A percentile compares a stretch with the other conserved stretches of the same genome.
phyloP scores from a whole-genome alignment of 1,140 invertebrate species.

The Drosophila kikkawai region DNA sequence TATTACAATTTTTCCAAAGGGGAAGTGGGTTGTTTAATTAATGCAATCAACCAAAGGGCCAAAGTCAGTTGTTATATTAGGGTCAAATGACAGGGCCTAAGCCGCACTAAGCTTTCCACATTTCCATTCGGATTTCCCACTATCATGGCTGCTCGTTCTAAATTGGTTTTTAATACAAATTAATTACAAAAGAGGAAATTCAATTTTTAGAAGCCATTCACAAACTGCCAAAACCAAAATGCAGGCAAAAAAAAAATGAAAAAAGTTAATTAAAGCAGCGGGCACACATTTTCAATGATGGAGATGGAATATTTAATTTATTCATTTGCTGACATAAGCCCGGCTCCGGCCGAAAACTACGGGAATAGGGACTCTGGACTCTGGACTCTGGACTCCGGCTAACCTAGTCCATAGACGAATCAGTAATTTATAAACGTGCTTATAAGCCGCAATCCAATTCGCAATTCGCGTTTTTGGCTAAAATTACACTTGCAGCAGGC shows the following conservation, averaged over 20 bases:
- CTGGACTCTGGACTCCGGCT: background rate
- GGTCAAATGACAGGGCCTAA: conserved; percentile 55
- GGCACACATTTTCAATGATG: conserved; percentile 53
- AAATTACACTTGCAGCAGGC: conserved; percentile 69
- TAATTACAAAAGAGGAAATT: conserved; percentile 60
- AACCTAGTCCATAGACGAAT: conserved; percentile 59
- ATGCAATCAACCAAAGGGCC: conserved; percentile 42
- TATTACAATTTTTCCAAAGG: background rate
- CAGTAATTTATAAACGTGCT: conserved; percentile 82
- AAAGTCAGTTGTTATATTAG: conserved; percentile 56
- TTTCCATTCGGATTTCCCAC: conserved; percentile 11
- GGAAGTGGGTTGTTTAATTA: conserved; percentile 18
- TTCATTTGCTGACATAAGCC: conserved; percentile 69
- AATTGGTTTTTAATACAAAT: conserved; percentile 59
- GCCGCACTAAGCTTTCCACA: conserved; percentile 36
- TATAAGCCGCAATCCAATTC: conserved; percentile 81
- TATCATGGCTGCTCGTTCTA: conserved; percentile 1
- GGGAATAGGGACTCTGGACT: conserved; percentile 11
- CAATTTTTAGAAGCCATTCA: conserved; percentile 43
- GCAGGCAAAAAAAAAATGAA: conserved; percentile 13
- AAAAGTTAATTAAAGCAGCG: conserved; percentile 66
- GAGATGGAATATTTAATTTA: conserved; percentile 73
- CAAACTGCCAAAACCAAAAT: conserved; percentile 44
- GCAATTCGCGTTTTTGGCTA: conserved; percentile 59
- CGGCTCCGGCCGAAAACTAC: background rate